Evolutionary conservation across 2,113 vertebrate genomes (phyloP).

Genomic region (Megaleporinus macrocephalus): DNA sequence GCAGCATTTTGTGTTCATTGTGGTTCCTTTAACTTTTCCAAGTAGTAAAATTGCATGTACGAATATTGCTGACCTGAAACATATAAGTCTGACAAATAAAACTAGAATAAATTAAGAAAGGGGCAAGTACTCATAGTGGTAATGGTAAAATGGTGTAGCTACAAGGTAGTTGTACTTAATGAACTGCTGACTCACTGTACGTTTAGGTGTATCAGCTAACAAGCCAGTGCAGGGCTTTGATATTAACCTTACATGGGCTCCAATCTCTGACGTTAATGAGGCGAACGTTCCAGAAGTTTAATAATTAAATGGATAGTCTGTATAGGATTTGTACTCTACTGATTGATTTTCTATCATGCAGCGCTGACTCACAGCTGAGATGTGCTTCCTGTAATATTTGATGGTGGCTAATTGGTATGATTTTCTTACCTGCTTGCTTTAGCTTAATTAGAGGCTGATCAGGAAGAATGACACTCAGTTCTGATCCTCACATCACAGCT

Average conservation of each 20-base stretch:
- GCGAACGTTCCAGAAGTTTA: not conserved
- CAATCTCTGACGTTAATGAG: not conserved
- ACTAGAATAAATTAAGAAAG: too few species aligned
- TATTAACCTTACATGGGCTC: not conserved
- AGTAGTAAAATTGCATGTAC: too few species aligned
- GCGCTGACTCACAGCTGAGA: not conserved
- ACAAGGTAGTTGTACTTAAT: not conserved
- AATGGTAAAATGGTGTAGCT: too few species aligned
- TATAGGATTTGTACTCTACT: not conserved
- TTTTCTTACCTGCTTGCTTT: conserved; percentile 32
- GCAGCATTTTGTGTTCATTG: too few species aligned
- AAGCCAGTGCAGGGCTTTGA: not conserved
- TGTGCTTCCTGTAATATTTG: conserved; percentile 15
- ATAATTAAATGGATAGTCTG: not conserved
- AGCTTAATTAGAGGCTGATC: conserved; percentile 42
- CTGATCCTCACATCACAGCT: conserved; percentile 11
- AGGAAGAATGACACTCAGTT: conserved; percentile 23
- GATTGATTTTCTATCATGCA: not conserved
- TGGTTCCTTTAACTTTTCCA: too few species aligned
- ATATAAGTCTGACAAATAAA: too few species aligned
- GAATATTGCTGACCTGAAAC: too few species aligned
- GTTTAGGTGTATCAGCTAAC: not conserved
- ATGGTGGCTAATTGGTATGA: conserved; percentile 33
- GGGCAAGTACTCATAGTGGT: too few species aligned
- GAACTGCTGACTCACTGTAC: not conserved